Evolutionary conservation across 2,113 vertebrate species (phyloP), one percentile per base, ranked within the genome.

Genomic region (Dipodomys stephensi): DNA sequence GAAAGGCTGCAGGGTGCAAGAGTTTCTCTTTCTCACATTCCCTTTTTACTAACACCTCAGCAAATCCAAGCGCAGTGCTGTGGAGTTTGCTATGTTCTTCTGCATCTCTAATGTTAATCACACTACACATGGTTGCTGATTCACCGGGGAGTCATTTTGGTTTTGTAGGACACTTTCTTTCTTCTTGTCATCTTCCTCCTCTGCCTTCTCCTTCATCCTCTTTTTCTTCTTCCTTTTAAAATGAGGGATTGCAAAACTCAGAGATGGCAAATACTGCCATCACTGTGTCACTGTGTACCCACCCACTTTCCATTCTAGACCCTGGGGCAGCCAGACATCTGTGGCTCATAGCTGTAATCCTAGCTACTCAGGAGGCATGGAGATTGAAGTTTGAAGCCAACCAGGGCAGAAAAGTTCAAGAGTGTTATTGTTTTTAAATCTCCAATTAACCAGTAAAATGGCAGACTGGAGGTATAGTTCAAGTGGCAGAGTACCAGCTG

Each of bases 71-170:
- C 49, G 46, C n/a, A 39, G 15, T 18, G 81, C 23, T 27, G 79
- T 76, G 69, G 62, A 60, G 44, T 91, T 57, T 62, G 84, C 67
- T 73, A 15, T 27, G 67, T 76, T 78, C 72, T 71, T 85, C 88
- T 49, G 39, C 65, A 35, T 77, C 62, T 16, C 19, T 46, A 94
- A 65, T 62, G 74, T 10, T 91, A 80, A 81, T 74, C 76, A 80
- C 65, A 65, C 57, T 82, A 32, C n/a, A 0, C 68, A 46, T 80
- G 30, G 80, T 77, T 96, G 88, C 76, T 93, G 93, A 95, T 30
- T 92, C 83, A 92, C 88, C 80, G n/a, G 68, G 78, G 62, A 82
- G 91, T 93, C 71, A 83, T 39, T 85, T 71, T 85, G 76, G 25
- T 82, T 23, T 79, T 92, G 2, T 79, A 89, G 96, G 68, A 90